Evolutionary conservation across 2,113 vertebrate species (phyloP).

Genomic region (Falcunculus frontatus): DNA sequence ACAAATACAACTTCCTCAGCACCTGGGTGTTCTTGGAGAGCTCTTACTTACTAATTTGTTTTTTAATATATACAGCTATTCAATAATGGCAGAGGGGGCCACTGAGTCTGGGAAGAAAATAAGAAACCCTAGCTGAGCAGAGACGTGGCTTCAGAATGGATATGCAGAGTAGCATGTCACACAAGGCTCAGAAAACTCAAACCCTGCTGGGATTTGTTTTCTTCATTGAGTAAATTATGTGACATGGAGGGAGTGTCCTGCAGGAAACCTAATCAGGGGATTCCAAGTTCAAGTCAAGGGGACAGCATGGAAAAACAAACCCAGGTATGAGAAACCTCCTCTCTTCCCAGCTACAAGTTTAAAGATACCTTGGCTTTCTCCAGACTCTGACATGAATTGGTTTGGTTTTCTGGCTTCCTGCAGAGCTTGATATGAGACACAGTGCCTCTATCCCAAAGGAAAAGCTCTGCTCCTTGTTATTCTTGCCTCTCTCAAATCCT

Average conservation of each 20-base stretch:
- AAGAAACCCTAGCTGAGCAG: background rate
- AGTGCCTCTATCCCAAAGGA: background rate
- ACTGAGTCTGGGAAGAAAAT: background rate
- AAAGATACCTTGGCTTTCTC: background rate
- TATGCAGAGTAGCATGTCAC: background rate
- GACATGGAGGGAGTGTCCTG: background rate
- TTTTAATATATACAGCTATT: conserved; percentile 13
- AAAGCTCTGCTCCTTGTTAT: background rate
- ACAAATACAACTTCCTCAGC: conserved; percentile 13
- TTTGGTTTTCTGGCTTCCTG: background rate
- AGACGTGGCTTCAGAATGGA: background rate
- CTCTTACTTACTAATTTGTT: background rate
- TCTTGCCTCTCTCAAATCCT: background rate
- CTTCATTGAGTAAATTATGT: background rate
- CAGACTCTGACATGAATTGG: background rate
- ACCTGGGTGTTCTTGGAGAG: conserved; percentile 22
- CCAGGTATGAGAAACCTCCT: background rate
- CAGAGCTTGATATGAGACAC: background rate
- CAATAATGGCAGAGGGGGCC: background rate
- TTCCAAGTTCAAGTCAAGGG: conserved; percentile 47
- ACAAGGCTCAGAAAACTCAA: background rate
- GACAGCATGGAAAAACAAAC: conserved; percentile 47
- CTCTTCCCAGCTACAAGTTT: background rate
- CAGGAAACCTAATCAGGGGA: conserved; percentile 28
- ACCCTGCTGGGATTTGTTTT: background rate